Evolutionary conservation across 2,888 invertebrate genomes (phyloP).

Genomic region (Hydriomena furcata): DNA sequence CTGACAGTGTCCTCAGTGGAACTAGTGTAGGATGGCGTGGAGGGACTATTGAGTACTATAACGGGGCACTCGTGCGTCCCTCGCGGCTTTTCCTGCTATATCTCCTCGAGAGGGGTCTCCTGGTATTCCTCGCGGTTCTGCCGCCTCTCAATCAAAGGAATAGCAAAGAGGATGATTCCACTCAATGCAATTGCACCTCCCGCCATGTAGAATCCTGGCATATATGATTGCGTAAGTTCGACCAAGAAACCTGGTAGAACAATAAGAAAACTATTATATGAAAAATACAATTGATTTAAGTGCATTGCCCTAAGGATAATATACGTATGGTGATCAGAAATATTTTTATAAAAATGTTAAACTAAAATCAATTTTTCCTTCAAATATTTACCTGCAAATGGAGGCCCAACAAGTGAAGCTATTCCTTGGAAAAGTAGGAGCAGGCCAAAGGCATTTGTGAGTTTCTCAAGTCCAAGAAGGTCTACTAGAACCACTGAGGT

Average conservation of each 20-base stretch:
- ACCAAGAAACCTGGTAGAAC: slow-evolving; percentile 90
- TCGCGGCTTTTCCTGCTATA: slow-evolving; percentile 66
- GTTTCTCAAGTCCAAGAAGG: slow-evolving; percentile 94
- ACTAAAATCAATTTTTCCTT: neutral
- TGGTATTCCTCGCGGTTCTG: slow-evolving; percentile 49
- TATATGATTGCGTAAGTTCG: slow-evolving; percentile 90
- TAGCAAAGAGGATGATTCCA: slow-evolving; percentile 93
- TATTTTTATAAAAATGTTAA: no score
- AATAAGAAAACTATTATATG: neutral
- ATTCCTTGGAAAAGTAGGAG: slow-evolving; percentile 96
- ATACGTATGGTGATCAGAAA: no score
- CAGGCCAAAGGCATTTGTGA: slow-evolving; percentile 98
- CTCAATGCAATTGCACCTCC: slow-evolving; percentile 93
- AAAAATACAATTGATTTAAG: no score
- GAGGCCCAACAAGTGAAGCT: slow-evolving; percentile 96
- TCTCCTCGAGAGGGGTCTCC: slow-evolving; percentile 62
- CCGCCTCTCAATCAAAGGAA: slow-evolving; percentile 87
- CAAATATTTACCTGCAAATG: slow-evolving; percentile 90
- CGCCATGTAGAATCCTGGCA: slow-evolving; percentile 94
- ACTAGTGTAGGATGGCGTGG: slow-evolving; percentile 62
- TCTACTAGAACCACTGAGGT: slow-evolving; percentile 98
- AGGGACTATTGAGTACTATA: slow-evolving; percentile 75
- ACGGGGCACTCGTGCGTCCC: slow-evolving; percentile 49
- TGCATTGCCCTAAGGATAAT: no score
- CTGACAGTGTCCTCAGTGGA: slow-evolving; percentile 64